A percentile compares a stretch with the other conserved stretches of the same genome.
These are phyloP conservation scores for Lepus oiostolus DNA, from an alignment of 2,797 vertebrate species.

Conservation along the genomic window DNA sequence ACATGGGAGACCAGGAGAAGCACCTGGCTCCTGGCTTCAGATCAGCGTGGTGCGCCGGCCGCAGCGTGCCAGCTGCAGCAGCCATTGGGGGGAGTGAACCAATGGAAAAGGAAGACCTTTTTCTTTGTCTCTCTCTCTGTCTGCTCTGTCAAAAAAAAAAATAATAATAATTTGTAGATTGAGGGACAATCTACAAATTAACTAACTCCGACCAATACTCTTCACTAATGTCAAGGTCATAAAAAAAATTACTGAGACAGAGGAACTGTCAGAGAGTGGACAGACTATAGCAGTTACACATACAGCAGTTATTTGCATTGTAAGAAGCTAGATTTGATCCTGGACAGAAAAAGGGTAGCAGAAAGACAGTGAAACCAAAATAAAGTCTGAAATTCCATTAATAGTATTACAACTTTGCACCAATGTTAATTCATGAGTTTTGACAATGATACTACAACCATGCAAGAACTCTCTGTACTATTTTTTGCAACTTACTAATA, in stretches of 20 bases:
- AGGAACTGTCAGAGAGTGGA: neutral
- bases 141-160: too few relatives aligned
- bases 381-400: neutral
- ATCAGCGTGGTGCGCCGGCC: too few relatives aligned
- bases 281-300: neutral
- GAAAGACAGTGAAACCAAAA: neutral
- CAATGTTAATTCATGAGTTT: neutral
- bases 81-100: too few relatives aligned
- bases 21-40: too few relatives aligned
- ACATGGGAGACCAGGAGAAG: too few relatives aligned
- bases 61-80: too few relatives aligned
- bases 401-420: neutral
- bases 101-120: too few relatives aligned
- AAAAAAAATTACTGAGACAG: neutral
- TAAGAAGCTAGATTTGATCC: neutral
- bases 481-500: constrained; percentile 39
- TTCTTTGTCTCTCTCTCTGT: too few relatives aligned
- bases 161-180: neutral
- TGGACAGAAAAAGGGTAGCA: neutral
- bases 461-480: neutral
- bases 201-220: neutral
- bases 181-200: neutral
- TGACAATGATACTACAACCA: neutral
- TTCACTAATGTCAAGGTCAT: neutral
- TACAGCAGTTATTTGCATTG: neutral